Conservation (phyloP, 2,888 invertebrate species). For the Ectropis crepuscularia region DNA sequence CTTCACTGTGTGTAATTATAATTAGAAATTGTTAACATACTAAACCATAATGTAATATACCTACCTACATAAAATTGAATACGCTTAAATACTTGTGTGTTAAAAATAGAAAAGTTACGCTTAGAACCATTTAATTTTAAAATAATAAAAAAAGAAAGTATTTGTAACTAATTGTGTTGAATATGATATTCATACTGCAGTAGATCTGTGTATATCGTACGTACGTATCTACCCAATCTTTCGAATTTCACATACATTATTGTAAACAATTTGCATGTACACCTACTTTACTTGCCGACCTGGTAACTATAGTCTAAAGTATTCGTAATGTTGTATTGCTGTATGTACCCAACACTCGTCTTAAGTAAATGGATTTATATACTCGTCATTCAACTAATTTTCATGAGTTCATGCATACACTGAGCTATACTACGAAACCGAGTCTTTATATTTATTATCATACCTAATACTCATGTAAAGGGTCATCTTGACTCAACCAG, state of each 20-base stretch:
- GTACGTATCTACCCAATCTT: constrained; percentile 69
- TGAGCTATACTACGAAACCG: no score
- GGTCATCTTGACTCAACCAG: no score
- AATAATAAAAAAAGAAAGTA: constrained; percentile 66
- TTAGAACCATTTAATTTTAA: constrained; percentile 79
- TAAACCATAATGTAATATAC: constrained; percentile 56
- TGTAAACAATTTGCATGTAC: constrained; percentile 52
- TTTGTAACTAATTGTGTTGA: constrained; percentile 79
- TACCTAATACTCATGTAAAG: no score
- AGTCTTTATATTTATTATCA: no score
- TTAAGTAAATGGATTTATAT: constrained; percentile 64
- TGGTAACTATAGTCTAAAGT: constrained; percentile 51
- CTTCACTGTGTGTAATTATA: constrained; percentile 51
- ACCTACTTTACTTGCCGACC: constrained; percentile 54
- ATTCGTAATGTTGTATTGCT: constrained; percentile 43
- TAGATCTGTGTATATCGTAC: constrained; percentile 79
- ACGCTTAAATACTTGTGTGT: constrained; percentile 82
- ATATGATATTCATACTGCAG: constrained; percentile 79
- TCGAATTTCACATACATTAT: constrained; percentile 62
- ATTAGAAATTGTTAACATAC: constrained; percentile 51
- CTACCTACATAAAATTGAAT: constrained; percentile 64
- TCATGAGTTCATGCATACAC: constrained; percentile 47
- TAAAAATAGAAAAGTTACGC: constrained; percentile 80
- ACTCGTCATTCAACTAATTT: constrained; percentile 64
- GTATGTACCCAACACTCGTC: constrained; percentile 43